Percentiles rank a stretch among this genome's conserved stretches.
Evolutionary conservation across 2,797 vertebrate genomes (phyloP).

Genomic region (Gymnothorax reevesii): DNA sequence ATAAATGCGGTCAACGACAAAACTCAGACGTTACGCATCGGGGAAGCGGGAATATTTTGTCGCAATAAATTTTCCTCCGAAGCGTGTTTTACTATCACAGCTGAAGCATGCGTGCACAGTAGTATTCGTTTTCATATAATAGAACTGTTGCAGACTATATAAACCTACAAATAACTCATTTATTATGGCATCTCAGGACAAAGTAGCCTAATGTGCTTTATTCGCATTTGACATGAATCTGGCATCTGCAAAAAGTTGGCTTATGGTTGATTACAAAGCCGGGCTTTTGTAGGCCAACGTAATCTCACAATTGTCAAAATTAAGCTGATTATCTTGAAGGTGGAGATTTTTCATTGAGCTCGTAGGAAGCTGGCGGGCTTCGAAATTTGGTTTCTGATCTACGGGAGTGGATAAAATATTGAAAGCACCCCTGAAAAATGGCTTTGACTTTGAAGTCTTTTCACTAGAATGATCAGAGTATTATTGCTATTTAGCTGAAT

Average conservation of each 20-base stretch:
- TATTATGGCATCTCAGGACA: constrained; percentile 57
- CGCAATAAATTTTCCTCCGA: constrained; percentile 34
- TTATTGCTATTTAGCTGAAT: too few relatives aligned
- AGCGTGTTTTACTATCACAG: constrained; percentile 55
- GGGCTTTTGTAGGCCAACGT: background rate
- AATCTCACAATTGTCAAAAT: background rate
- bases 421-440: too few relatives aligned
- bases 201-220: constrained; percentile 48
- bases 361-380: too few relatives aligned
- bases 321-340: background rate
- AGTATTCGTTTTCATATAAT: constrained; percentile 32
- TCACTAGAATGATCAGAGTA: too few relatives aligned
- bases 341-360: background rate
- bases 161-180: constrained; percentile 32
- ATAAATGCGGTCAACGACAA: background rate
- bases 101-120: constrained; percentile 56
- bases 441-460: too few relatives aligned
- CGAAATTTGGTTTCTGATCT: too few relatives aligned
- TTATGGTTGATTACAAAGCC: background rate
- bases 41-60: background rate
- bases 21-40: background rate
- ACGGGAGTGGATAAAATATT: too few relatives aligned
- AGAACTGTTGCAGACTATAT: constrained; percentile 28
- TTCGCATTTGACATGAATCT: constrained; percentile 67
- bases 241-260: constrained; percentile 12